Conservation (phyloP, 2,113 vertebrate genomes). For the Corythornis madagascariensis region DNA sequence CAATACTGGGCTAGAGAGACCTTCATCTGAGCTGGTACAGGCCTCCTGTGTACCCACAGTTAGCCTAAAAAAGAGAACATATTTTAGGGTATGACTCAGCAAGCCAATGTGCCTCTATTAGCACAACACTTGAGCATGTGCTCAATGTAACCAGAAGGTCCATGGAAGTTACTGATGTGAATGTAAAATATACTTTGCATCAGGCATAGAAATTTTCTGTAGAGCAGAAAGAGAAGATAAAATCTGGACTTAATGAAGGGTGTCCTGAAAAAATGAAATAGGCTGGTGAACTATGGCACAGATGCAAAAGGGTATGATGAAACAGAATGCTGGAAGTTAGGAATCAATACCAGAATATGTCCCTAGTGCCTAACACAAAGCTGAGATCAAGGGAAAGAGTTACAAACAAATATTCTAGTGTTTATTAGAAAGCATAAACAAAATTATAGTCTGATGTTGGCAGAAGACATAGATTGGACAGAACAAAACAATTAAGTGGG, state of each 20-base stretch:
- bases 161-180: constrained; percentile 22
- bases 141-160: constrained; percentile 29
- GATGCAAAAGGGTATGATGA: neutral
- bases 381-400: neutral
- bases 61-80: constrained; percentile 27
- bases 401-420: neutral
- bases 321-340: neutral
- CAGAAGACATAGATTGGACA: neutral
- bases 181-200: constrained; percentile 13
- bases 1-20: neutral
- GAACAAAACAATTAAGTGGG: neutral
- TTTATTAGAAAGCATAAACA: neutral
- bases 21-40: neutral
- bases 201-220: neutral
- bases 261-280: neutral
- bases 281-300: neutral
- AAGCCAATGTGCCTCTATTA: constrained; percentile 42
- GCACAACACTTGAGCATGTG: constrained; percentile 59
- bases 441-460: neutral
- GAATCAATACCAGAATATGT: neutral
- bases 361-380: neutral
- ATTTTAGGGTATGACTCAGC: constrained; percentile 56
- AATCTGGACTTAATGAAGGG: neutral
- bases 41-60: neutral
- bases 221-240: neutral